phyloP scores from a whole-genome alignment of 2,113 vertebrate species.

The Tragelaphus imberbis region DNA sequence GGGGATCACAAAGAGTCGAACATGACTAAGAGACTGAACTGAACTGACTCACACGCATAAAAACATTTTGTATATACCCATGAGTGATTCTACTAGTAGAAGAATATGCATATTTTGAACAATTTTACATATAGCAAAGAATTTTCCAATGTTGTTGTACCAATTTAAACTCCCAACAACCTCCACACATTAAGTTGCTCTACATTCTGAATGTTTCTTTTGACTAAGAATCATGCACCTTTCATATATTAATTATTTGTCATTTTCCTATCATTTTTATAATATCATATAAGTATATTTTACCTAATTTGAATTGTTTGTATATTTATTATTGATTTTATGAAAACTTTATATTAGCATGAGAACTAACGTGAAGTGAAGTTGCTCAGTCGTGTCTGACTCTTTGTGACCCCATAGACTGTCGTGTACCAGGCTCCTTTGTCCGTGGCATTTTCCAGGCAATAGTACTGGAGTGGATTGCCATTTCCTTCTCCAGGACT shows the following conservation, averaged over 20 bases:
- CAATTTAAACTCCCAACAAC: not conserved
- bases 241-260: not conserved
- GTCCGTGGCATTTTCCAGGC: too few relatives aligned
- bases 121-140: not conserved
- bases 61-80: not conserved
- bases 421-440: too few relatives aligned
- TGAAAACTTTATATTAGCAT: not conserved
- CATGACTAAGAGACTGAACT: too few relatives aligned
- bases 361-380: not conserved
- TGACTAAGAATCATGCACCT: not conserved
- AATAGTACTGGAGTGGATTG: too few relatives aligned
- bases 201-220: not conserved
- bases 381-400: too few relatives aligned
- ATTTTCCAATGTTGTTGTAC: not conserved
- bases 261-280: not conserved
- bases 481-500: too few relatives aligned
- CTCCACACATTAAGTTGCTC: not conserved
- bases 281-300: not conserved
- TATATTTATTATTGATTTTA: not conserved
- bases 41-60: not conserved
- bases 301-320: not conserved
- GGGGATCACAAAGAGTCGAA: rapidly evolving
- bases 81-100: not conserved
- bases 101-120: not conserved
- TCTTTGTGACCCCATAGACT: too few relatives aligned